Evolutionary conservation across 2,888 invertebrate genomes (phyloP), one percentile per base, ranked within the genome.

Genomic region (Harmothoe impar): DNA sequence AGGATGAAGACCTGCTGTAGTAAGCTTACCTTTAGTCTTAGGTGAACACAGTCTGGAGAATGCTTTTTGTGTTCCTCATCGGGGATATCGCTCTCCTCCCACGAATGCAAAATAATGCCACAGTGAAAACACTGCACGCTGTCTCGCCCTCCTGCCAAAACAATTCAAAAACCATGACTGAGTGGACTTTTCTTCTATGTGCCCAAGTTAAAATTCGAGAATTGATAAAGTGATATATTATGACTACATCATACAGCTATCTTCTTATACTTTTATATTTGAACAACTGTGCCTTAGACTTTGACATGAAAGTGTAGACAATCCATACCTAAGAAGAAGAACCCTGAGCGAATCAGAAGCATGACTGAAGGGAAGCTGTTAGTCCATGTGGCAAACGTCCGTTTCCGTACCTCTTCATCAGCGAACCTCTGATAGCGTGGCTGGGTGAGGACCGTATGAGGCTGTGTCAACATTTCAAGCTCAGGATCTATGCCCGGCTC

Each of bases 41-140:
- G 20, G 23, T 23, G 35, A 43, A 33, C 43, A 54, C 86, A 86
- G 25, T 56, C 23, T 54, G 86, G 86, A 54, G 29, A 54, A 56
- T 86, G 86, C 52, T 54, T 86, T 31, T 29, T 25, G 33, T 86
- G 86, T 54, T 86, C 86, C 25, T 56, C 86, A 54, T 86, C 86
- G 0, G 86, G 86, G 20, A 56, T 29, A 54, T 86, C 86, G 10
- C 31, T 56, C 25, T n/a, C 54, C 52, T 86, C 86, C 86, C 86
- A 86, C 0, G 86, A 86, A 31, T 86, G 54, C 15, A 86, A 29
- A 54, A 86, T 86, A 0, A 86, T 25, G 15, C 86, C 86, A 54
- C 86, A 86, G 29, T 86, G 86, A 56, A 86, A 86, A 52, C 86
- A 86, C 54, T 86, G 86, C 25, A 86, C 86, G 23, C 29, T 86